Conservation (phyloP, 2,797 vertebrate genomes). For the Chloroceryle amazona region DNA sequence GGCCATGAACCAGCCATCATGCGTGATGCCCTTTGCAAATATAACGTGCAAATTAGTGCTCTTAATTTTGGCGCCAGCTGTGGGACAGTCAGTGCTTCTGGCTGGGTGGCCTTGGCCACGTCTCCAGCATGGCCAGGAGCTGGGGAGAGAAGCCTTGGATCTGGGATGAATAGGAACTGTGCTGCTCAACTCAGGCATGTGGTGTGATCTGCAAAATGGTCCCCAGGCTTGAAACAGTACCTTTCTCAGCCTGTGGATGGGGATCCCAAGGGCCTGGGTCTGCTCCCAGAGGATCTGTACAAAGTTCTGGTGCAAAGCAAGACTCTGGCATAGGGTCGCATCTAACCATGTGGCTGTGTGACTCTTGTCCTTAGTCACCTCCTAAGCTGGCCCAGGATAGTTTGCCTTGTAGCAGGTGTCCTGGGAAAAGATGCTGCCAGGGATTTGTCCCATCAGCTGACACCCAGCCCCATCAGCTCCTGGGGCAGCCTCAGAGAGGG, state of each 20-base stretch:
- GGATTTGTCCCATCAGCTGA: neutral
- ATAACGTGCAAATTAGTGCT: accelerated
- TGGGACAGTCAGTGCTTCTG: neutral
- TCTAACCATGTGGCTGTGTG: accelerated
- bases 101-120: neutral
- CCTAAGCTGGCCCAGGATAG: neutral
- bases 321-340: accelerated
- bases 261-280: neutral
- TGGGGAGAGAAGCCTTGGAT: neutral
- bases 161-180: neutral
- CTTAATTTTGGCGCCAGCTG: neutral
- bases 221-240: neutral
- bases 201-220: neutral
- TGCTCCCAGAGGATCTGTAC: neutral
- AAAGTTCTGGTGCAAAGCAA: neutral
- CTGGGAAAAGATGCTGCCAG: neutral
- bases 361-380: neutral
- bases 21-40: neutral
- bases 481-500: neutral
- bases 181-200: accelerated
- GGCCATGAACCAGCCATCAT: neutral
- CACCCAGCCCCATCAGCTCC: neutral
- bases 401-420: accelerated
- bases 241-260: neutral
- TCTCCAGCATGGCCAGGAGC: neutral